phyloP scores from a whole-genome alignment of 2,888 invertebrate genomes.

The Flexamia atlantica region DNA sequence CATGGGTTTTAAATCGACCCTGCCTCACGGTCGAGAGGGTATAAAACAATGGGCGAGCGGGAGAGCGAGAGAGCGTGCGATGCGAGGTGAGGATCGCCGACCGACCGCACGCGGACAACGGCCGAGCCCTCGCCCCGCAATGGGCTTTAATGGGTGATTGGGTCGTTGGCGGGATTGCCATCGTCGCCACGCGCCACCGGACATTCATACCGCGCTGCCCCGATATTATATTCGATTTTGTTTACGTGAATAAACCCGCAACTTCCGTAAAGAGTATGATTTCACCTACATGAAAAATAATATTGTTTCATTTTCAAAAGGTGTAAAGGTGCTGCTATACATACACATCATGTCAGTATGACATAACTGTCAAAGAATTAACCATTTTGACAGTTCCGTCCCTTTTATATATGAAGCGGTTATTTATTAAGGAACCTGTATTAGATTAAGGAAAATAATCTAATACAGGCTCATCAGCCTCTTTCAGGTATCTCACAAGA shows the following conservation, averaged over 20 bases:
- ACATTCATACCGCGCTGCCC: not conserved
- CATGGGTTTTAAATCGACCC: slow-evolving; percentile 56
- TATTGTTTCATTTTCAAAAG: too few relatives aligned
- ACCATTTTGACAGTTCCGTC: too few relatives aligned
- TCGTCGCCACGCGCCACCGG: not conserved
- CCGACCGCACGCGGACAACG: not conserved
- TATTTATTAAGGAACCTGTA: too few relatives aligned
- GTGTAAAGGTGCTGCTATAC: too few relatives aligned
- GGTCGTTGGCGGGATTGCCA: not conserved
- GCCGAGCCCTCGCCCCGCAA: not conserved
- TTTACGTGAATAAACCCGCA: not conserved
- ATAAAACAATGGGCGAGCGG: slow-evolving; percentile 11
- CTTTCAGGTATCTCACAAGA: too few relatives aligned
- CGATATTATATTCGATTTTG: not conserved
- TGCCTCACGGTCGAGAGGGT: slow-evolving; percentile 8
- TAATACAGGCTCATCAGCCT: too few relatives aligned
- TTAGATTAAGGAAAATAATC: too few relatives aligned
- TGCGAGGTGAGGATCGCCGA: not conserved
- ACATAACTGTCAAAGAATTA: too few relatives aligned
- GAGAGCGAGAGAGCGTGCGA: not conserved
- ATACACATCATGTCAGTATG: too few relatives aligned
- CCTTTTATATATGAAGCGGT: too few relatives aligned
- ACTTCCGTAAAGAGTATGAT: not conserved
- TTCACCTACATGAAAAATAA: not conserved
- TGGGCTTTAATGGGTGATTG: slow-evolving; percentile 36